A percentile compares a stretch with the other conserved stretches of the same genome.
phyloP scores from a whole-genome alignment of 2,888 invertebrate genomes.

The Drosophila anceps region DNA sequence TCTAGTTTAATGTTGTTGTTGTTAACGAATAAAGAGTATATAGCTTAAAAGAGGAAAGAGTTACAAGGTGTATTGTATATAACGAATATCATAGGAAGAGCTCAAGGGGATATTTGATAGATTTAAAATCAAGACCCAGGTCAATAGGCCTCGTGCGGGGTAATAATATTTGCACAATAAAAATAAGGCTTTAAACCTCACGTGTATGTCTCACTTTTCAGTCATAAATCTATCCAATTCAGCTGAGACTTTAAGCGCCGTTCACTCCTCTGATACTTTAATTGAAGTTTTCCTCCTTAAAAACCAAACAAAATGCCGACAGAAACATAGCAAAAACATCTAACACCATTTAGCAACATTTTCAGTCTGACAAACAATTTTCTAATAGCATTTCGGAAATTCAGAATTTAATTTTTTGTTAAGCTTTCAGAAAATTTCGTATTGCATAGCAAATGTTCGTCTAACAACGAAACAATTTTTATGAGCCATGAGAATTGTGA shows the following conservation, averaged over 20 bases:
- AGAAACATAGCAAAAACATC: not conserved
- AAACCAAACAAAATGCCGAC: not conserved
- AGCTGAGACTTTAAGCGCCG: not conserved
- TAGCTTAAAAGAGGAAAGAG: no score
- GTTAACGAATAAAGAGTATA: no score
- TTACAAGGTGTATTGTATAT: no score
- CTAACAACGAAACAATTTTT: conserved; percentile 9
- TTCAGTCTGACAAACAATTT: not conserved
- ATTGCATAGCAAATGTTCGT: not conserved
- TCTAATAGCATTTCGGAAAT: conserved; percentile 4
- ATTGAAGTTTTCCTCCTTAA: not conserved
- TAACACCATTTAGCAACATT: not conserved
- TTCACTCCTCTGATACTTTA: not conserved
- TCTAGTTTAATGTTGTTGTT: no score
- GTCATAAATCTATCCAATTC: not conserved
- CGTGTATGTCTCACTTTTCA: not conserved
- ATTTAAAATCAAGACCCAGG: no score
- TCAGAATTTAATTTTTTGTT: not conserved
- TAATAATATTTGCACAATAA: no score
- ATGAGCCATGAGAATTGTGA: not conserved
- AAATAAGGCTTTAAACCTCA: no score
- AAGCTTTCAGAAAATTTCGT: not conserved
- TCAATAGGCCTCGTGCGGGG: no score
- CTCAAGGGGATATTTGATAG: no score
- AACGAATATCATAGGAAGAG: no score